Conservation (phyloP, 2,888 invertebrate genomes). For the Macrophya annulata region DNA sequence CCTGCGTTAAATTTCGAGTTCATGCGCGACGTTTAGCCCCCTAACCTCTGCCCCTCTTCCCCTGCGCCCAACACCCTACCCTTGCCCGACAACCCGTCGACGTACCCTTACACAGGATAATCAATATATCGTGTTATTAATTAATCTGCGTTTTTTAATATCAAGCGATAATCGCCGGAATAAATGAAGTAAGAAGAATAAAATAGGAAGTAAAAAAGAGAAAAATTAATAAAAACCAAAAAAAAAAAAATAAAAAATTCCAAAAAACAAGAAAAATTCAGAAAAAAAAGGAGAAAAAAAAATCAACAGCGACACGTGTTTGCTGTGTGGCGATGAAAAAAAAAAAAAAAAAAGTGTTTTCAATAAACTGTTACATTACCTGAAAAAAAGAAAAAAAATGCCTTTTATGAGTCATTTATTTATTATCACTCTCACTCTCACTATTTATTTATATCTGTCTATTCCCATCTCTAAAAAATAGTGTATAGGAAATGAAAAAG, state of each 20-base stretch:
- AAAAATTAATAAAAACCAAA: background rate
- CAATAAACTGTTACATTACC: slow-evolving; percentile 79
- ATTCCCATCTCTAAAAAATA: background rate
- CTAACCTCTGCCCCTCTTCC: too few relatives aligned
- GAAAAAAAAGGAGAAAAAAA: background rate
- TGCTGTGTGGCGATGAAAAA: slow-evolving; percentile 64
- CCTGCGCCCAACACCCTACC: too few relatives aligned
- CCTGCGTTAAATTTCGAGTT: slow-evolving; percentile 47
- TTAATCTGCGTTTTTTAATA: slow-evolving; percentile 78
- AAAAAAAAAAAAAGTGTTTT: slow-evolving; percentile 73
- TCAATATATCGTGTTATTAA: slow-evolving; percentile 78
- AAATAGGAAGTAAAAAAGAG: background rate
- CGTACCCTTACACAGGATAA: slow-evolving; percentile 69
- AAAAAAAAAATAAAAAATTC: background rate
- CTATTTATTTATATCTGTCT: background rate
- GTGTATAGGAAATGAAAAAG: too few relatives aligned
- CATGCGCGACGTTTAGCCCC: background rate
- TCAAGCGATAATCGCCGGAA: slow-evolving; percentile 75
- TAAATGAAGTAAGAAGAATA: slow-evolving; percentile 62
- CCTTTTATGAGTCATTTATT: background rate
- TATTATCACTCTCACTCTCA: slow-evolving; percentile 26
- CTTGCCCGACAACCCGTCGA: background rate
- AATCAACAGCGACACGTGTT: too few relatives aligned
- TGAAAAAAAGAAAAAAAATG: slow-evolving; percentile 63
- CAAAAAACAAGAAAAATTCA: background rate